Percentiles rank a stretch among this genome's conserved stretches.
Evolutionary conservation across 23 tunicate species (phyloP).

Genomic region (Styela plicata): DNA sequence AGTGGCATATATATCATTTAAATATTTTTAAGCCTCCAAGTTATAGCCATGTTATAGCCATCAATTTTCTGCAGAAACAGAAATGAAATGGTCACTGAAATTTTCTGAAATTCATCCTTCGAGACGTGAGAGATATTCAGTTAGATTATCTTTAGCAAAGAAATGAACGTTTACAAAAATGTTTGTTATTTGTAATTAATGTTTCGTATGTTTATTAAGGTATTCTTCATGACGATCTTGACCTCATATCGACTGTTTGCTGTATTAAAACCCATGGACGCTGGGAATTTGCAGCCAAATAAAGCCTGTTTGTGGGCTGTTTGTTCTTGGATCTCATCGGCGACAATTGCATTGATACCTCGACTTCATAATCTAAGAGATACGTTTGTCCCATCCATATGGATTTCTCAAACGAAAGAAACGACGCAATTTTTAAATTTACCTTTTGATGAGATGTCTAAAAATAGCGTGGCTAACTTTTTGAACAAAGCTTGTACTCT

Average conservation of each 20-base stretch:
- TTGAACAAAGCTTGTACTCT: background rate
- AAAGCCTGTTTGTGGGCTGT: conserved; percentile 5
- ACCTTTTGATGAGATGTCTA: background rate
- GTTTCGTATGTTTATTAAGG: conserved; percentile 31
- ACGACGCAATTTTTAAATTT: background rate
- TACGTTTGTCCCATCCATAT: conserved; percentile 38
- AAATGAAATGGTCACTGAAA: no score
- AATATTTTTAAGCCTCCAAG: no score
- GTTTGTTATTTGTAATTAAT: no score
- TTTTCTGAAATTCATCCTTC: no score
- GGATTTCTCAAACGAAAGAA: background rate
- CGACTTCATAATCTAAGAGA: conserved; percentile 1
- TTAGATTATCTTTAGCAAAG: no score
- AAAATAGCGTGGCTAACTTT: background rate
- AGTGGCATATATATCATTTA: no score
- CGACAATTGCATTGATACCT: conserved; percentile 27
- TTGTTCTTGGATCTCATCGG: conserved; percentile 33
- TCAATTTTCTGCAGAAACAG: no score
- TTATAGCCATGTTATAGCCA: no score
- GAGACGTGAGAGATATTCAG: no score
- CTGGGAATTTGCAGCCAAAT: background rate
- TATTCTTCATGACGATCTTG: conserved; percentile 34
- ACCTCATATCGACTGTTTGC: conserved; percentile 55
- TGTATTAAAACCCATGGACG: conserved; percentile 42
- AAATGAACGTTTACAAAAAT: no score